Conservation (phyloP, 2,888 invertebrate genomes). For the Chymomyza procnemis region DNA sequence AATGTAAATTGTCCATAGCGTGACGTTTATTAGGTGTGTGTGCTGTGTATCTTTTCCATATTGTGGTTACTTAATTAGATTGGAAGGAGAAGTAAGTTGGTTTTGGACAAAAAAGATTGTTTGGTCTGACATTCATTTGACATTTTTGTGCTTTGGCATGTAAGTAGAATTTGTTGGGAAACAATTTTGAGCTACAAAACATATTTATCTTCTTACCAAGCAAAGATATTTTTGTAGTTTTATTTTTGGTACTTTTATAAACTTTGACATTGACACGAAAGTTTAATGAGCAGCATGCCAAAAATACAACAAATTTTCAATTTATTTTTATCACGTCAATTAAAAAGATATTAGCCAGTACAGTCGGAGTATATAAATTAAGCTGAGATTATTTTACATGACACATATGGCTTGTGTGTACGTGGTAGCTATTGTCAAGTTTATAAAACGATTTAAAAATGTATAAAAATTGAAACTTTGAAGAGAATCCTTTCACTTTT, state of each 20-base stretch:
- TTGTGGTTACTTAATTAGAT: neutral
- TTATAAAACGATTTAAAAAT: no score
- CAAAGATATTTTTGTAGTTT: neutral
- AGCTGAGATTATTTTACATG: neutral
- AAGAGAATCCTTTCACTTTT: no score
- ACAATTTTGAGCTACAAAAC: neutral
- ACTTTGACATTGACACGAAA: neutral
- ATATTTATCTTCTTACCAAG: neutral
- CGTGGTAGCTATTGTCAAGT: no score
- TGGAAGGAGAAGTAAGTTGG: neutral
- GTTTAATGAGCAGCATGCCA: neutral
- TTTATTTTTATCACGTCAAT: neutral
- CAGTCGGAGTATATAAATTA: neutral
- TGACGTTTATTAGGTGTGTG: slow-evolving; percentile 32
- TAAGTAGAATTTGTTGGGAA: neutral
- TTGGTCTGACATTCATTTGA: neutral
- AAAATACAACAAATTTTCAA: neutral
- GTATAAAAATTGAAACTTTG: no score
- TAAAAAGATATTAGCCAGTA: neutral
- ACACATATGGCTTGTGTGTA: neutral
- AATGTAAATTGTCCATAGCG: slow-evolving; percentile 32
- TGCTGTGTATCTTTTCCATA: slow-evolving; percentile 15
- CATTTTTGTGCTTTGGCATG: neutral
- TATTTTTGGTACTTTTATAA: neutral
- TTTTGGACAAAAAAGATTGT: neutral